phyloP scores from a whole-genome alignment of 2,113 vertebrate species.

The Azemiops feae region DNA sequence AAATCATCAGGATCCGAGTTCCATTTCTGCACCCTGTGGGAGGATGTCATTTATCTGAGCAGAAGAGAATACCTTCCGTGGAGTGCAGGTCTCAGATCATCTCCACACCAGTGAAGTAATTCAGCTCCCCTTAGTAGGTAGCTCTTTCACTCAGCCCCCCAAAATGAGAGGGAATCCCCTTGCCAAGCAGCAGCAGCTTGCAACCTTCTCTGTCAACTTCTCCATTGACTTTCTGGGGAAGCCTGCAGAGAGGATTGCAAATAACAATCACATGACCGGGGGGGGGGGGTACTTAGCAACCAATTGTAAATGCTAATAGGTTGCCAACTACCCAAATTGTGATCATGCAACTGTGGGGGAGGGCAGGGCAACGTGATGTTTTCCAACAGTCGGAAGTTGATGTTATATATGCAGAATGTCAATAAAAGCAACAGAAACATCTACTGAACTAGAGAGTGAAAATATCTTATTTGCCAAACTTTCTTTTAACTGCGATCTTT shows the following conservation, averaged over 20 bases:
- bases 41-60: background rate
- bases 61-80: background rate
- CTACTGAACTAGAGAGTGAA: background rate
- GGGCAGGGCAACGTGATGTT: background rate
- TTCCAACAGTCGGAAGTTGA: background rate
- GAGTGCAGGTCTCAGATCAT: background rate
- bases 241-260: background rate
- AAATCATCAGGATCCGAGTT: background rate
- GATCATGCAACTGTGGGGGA: background rate
- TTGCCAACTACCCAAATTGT: background rate
- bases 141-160: background rate
- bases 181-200: background rate
- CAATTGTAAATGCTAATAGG: background rate
- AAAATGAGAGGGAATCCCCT: background rate
- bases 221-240: background rate
- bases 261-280: background rate
- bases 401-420: background rate
- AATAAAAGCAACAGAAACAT: background rate
- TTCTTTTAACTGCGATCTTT: background rate
- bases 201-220: background rate
- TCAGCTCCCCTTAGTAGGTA: background rate
- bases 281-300: background rate
- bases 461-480: background rate
- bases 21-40: background rate
- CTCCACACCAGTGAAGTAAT: background rate